These are phyloP conservation scores for Tetanocera ferruginea DNA, from an alignment of 2,888 invertebrate species.

Conservation along the genomic window DNA sequence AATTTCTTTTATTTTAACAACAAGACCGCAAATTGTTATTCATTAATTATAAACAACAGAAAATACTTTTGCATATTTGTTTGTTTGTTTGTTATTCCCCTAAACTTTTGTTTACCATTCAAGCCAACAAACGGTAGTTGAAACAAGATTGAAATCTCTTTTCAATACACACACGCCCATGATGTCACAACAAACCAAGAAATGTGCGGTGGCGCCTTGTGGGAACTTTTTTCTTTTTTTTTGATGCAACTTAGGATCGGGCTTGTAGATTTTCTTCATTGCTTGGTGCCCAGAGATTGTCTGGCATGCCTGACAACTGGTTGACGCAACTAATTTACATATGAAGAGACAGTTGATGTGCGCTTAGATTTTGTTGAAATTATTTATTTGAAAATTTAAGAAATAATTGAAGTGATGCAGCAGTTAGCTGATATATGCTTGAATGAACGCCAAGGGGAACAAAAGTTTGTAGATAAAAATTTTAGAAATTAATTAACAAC, in stretches of 20 bases:
- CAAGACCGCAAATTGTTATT: too few species aligned
- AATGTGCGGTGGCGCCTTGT: neutral
- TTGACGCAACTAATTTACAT: conserved; percentile 12
- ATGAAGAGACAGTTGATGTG: conserved; percentile 13
- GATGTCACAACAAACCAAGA: neutral
- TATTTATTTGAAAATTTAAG: neutral
- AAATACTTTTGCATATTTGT: neutral
- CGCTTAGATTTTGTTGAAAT: neutral
- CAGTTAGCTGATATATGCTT: too few species aligned
- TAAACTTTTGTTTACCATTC: neutral
- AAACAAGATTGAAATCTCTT: neutral
- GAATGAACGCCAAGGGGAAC: too few species aligned
- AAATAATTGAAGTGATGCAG: too few species aligned
- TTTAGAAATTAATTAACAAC: too few species aligned
- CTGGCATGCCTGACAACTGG: neutral
- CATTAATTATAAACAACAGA: too few species aligned
- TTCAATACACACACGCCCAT: neutral
- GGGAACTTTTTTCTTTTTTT: neutral
- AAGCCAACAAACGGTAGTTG: conserved; percentile 1
- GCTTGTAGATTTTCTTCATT: neutral
- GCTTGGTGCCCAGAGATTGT: neutral
- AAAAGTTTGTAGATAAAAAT: too few species aligned
- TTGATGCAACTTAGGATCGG: neutral
- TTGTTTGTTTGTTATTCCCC: neutral
- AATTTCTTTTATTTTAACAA: too few species aligned